Conservation (phyloP, 2,888 invertebrate species). For the Ceraclea dissimilis region DNA sequence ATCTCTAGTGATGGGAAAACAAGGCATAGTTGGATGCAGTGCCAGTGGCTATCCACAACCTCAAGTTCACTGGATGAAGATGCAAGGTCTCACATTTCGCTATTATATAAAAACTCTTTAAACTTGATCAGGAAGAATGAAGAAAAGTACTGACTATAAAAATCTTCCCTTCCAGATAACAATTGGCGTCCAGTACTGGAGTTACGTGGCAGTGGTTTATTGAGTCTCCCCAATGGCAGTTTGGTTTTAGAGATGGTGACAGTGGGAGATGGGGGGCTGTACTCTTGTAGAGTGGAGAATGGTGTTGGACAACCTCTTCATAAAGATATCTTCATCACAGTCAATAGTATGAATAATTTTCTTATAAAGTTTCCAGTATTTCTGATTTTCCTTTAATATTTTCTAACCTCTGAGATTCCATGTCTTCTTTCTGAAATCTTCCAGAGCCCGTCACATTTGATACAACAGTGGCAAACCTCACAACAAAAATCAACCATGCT, state of each 20-base stretch:
- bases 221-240: conserved; percentile 44
- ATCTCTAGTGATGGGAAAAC: conserved; percentile 63
- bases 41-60: conserved; percentile 77
- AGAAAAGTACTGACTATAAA: no score
- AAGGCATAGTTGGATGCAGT: conserved; percentile 64
- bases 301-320: conserved; percentile 43
- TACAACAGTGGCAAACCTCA: conserved; percentile 59
- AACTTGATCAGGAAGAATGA: background rate
- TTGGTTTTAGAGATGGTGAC: conserved; percentile 45
- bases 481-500: conserved; percentile 66
- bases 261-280: conserved; percentile 42
- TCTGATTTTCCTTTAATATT: background rate
- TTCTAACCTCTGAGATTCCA: no score
- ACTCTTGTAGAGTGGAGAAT: conserved; percentile 45
- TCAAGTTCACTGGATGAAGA: conserved; percentile 67
- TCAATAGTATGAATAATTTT: conserved; percentile 39
- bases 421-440: no score
- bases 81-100: no score
- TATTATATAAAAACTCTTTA: conserved; percentile 32
- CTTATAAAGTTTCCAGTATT: no score
- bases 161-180: conserved; percentile 33
- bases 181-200: conserved; percentile 46
- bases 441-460: conserved; percentile 73
- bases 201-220: conserved; percentile 43
- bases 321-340: conserved; percentile 45